A percentile compares a stretch with the other conserved stretches of the same genome.
Conservation (phyloP, 2,797 vertebrate genomes). For the Heteromormyrus szaboi region DNA sequence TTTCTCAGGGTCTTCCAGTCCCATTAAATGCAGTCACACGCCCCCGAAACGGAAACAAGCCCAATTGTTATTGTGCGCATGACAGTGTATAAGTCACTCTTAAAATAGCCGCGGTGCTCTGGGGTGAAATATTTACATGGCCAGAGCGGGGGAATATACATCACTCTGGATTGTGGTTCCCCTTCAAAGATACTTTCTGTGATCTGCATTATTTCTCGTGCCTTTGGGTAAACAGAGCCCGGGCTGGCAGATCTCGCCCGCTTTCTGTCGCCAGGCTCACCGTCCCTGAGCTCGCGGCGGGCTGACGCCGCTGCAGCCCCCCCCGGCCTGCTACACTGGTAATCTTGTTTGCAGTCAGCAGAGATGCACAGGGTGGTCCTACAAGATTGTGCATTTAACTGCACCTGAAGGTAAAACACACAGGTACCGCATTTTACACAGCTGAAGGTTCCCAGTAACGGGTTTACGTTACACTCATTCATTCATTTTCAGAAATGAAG, state of each 20-base stretch:
- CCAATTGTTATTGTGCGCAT: constrained; percentile 55
- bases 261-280: constrained; percentile 64
- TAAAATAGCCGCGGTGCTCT: constrained; percentile 55
- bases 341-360: background rate
- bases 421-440: background rate
- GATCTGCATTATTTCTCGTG: constrained; percentile 78
- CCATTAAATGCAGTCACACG: background rate
- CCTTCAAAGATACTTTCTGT: constrained; percentile 66
- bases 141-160: constrained; percentile 54
- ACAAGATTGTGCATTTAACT: background rate
- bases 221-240: constrained; percentile 73
- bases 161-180: constrained; percentile 61
- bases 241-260: constrained; percentile 66
- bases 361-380: background rate
- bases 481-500: background rate
- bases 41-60: constrained; percentile 37
- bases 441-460: background rate
- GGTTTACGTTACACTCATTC: background rate
- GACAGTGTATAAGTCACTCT: constrained; percentile 57
- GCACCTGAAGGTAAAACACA: background rate
- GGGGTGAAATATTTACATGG: constrained; percentile 62
- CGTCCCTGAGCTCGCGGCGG: constrained; percentile 31
- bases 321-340: background rate
- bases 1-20: background rate
- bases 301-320: background rate